Evolutionary conservation across 2,888 invertebrate genomes (phyloP).

Genomic region (Nezara viridula): DNA sequence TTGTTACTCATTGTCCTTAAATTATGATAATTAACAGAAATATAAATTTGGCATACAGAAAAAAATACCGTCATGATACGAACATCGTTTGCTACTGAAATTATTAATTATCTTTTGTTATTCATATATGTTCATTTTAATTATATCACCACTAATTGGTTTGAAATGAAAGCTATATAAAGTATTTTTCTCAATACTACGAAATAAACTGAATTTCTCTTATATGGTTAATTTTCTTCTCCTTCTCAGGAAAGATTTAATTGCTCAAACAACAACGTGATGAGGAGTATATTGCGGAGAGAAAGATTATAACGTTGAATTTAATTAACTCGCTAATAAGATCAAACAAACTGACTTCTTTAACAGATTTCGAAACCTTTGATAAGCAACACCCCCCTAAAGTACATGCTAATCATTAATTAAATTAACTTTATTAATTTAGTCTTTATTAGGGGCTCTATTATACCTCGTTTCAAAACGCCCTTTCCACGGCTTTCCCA

Average conservation of each 20-base stretch:
- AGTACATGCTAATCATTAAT: neutral
- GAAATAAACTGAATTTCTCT: neutral
- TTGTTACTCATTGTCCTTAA: no score
- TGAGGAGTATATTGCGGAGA: neutral
- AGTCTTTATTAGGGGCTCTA: neutral
- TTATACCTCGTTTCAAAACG: neutral
- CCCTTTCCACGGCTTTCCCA: neutral
- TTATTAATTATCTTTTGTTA: no score
- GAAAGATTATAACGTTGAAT: neutral
- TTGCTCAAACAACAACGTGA: neutral
- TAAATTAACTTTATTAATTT: slow-evolving; percentile 33
- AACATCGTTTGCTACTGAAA: no score
- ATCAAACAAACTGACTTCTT: slow-evolving; percentile 9
- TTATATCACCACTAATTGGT: no score
- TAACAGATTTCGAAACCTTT: neutral
- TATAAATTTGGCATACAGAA: no score
- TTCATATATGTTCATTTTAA: no score
- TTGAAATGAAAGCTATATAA: no score
- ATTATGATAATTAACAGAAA: no score
- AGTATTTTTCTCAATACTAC: neutral
- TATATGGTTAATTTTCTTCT: neutral
- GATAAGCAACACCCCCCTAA: neutral
- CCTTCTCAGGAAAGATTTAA: neutral
- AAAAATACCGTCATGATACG: no score
- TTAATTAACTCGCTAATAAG: neutral